Conservation (phyloP, 2,888 invertebrate species). For the Choreutis nemorana region DNA sequence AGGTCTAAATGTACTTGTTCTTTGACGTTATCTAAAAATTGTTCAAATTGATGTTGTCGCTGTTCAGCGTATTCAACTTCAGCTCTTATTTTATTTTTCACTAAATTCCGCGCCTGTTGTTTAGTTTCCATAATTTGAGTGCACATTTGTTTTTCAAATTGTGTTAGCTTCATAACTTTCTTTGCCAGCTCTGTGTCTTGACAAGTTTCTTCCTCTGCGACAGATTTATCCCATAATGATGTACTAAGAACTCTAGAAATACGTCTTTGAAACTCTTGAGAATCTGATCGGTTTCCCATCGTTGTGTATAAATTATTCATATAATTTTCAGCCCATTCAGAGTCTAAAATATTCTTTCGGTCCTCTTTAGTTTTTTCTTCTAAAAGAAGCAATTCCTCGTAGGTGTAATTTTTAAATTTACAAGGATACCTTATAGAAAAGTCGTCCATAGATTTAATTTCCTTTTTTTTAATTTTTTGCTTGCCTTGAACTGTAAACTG, state of each 20-base stretch:
- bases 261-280: constrained; percentile 54
- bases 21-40: constrained; percentile 45
- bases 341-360: constrained; percentile 28
- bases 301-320: constrained; percentile 55
- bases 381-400: constrained; percentile 37
- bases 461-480: constrained; percentile 19
- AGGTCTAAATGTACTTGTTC: constrained; percentile 50
- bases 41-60: constrained; percentile 52
- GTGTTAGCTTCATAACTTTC: constrained; percentile 68
- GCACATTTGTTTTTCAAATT: constrained; percentile 72
- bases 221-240: constrained; percentile 60
- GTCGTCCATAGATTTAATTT: constrained; percentile 37
- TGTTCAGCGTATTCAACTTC: constrained; percentile 56
- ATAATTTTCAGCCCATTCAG: constrained; percentile 53
- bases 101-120: constrained; percentile 62
- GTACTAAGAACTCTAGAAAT: constrained; percentile 53
- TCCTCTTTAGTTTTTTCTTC: constrained; percentile 31
- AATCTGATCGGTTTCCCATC: constrained; percentile 38
- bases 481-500: constrained; percentile 14
- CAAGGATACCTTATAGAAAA: constrained; percentile 38
- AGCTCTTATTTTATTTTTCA: constrained; percentile 57
- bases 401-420: constrained; percentile 42
- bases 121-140: constrained; percentile 70
- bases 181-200: constrained; percentile 58
- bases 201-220: constrained; percentile 57